Evolutionary conservation across 1,140 invertebrate species (phyloP).

Genomic region (Heliothis subflexa): DNA sequence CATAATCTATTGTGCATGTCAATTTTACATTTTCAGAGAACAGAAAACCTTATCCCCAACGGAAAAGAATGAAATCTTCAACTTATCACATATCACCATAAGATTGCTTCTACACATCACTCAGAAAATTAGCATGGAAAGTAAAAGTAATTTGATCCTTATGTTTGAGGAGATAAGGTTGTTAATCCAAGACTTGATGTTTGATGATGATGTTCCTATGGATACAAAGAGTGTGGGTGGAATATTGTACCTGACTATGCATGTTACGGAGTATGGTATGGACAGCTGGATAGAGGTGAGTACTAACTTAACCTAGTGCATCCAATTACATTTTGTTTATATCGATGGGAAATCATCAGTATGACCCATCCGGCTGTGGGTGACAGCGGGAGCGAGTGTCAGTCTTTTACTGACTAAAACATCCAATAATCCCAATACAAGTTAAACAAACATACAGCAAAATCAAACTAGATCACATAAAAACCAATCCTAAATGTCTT

Average conservation of each 20-base stretch:
- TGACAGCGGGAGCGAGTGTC: too few relatives aligned
- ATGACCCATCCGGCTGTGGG: too few relatives aligned
- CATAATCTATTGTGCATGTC: too few relatives aligned
- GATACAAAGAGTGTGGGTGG: constrained; percentile 78
- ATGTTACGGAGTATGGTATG: constrained; percentile 60
- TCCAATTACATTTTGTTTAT: too few relatives aligned
- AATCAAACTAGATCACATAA: too few relatives aligned
- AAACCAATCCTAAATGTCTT: too few relatives aligned
- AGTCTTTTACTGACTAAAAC: too few relatives aligned
- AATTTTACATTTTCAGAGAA: constrained; percentile 72
- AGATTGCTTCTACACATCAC: constrained; percentile 67
- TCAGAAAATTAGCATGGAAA: constrained; percentile 62
- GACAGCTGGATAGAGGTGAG: constrained; percentile 72
- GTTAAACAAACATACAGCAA: too few relatives aligned
- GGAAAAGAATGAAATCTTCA: constrained; percentile 75
- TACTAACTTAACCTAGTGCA: constrained; percentile 51
- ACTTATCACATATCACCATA: constrained; percentile 63
- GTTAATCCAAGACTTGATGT: constrained; percentile 62
- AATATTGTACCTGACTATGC: constrained; percentile 67
- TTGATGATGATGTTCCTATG: constrained; percentile 74
- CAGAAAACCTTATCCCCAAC: constrained; percentile 64
- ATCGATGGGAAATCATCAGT: too few relatives aligned
- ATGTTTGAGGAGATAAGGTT: constrained; percentile 56
- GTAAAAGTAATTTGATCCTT: constrained; percentile 46
- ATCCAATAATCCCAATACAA: too few relatives aligned